Evolutionary conservation across 2,113 vertebrate species (phyloP), one percentile per base, ranked within the genome.

Genomic region (Lipotes vexillifer): DNA sequence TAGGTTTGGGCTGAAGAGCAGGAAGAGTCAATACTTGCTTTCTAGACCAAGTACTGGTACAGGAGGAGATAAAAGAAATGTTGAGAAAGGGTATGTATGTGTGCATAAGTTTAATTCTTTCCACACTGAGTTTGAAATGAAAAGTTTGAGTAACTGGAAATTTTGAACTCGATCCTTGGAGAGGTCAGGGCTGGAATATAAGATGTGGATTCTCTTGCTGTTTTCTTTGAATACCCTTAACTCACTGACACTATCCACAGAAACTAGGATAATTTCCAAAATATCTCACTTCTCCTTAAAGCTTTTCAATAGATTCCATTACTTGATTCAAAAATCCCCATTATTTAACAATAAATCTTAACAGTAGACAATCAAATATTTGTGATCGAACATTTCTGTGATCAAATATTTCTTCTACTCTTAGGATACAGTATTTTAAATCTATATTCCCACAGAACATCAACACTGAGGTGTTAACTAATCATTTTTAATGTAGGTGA

Each of bases 321-420:
- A 92, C 38, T 44, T 41, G 38, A 75, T 33, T 81, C 29, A 91
- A 90, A 46, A 95, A 93, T 68, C 59, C 12, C 52, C 84, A 88
- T 18, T 49, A n/a, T 38, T 92, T 84, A 89, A 86, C 0, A 49
- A 84, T 75, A 46, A 81, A 75, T 74, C 38, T 95, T 61, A 92
- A 81, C 5, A 66, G 33, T 1, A 55, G 25, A 66, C 23, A 88
- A 88, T 2, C 29, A 78, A 77, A 33, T 21, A 77, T 33, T 77
- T 77, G 31, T 77, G 33, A 77, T 33, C 44, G 21, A 57, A 57
- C 18, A 57, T 57, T 57, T 61, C 23, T 27, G 38, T 77, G 38
- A 71, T 68, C n/a, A 96, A 95, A 59, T 77, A 81, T 74, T 92
- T 75, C 33, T 92, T 88, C 66, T 72, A 44, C 49, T 93, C 85